Evolutionary conservation across 1,140 invertebrate species (phyloP).

Genomic region (Papilio dardanus): DNA sequence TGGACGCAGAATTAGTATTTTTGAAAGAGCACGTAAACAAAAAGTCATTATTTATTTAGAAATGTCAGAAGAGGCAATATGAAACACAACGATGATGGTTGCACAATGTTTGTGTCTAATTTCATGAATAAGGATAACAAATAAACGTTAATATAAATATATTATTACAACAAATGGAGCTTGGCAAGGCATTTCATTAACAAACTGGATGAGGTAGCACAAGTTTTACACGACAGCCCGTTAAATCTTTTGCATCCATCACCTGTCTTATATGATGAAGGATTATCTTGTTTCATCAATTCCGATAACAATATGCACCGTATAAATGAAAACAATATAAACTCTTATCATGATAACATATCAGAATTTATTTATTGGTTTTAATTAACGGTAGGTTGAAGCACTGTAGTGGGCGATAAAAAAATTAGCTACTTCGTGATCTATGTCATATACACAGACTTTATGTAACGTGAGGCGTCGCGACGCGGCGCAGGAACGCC

Average conservation of each 20-base stretch:
- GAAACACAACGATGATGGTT: not conserved
- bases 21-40: not conserved
- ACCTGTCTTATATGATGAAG: not conserved
- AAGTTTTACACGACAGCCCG: not conserved
- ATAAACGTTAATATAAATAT: too few relatives aligned
- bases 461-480: conserved; percentile 63
- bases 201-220: too few relatives aligned
- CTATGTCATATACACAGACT: conserved; percentile 58
- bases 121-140: too few relatives aligned
- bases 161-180: too few relatives aligned
- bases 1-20: not conserved
- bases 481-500: not conserved
- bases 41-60: conserved; percentile 27
- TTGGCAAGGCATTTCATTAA: too few relatives aligned
- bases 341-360: conserved; percentile 49
- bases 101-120: not conserved
- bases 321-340: conserved; percentile 40
- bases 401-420: conserved; percentile 60
- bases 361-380: conserved; percentile 58
- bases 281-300: not conserved
- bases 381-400: conserved; percentile 45
- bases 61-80: too few relatives aligned
- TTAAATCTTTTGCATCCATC: not conserved
- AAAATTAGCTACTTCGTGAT: conserved; percentile 56
- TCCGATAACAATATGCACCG: not conserved